Evolutionary conservation across 2,113 vertebrate genomes (phyloP).

Genomic region (Romanogobio albipinnatus): DNA sequence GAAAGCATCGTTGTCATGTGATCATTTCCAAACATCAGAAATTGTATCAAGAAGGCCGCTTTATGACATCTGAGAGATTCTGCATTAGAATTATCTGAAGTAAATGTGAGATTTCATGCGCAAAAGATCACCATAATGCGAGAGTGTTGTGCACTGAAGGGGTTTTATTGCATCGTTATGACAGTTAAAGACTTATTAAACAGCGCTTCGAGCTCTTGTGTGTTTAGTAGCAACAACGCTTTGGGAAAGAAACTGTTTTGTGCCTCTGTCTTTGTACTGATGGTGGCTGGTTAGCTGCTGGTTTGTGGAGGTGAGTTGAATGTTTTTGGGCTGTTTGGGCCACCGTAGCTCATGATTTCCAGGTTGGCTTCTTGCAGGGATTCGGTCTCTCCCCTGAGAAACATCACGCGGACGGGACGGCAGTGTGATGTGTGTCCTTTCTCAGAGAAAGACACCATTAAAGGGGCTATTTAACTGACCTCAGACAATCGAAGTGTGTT

Average conservation of each 20-base stretch:
- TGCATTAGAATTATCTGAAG: background rate
- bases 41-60: background rate
- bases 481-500: background rate
- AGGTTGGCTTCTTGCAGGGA: conserved; percentile 7
- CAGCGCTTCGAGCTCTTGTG: background rate
- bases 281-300: background rate
- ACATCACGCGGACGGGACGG: conserved; percentile 1
- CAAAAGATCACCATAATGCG: background rate
- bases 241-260: background rate
- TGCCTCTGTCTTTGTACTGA: background rate
- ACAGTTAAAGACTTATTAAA: too few species aligned
- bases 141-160: too few species aligned
- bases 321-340: background rate
- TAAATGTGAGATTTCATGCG: background rate
- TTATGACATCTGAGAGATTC: background rate
- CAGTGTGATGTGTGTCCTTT: background rate
- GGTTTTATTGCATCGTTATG: too few species aligned
- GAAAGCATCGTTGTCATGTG: background rate
- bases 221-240: background rate
- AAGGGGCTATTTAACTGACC: background rate
- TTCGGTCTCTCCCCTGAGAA: conserved; percentile 19
- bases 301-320: conserved; percentile 1
- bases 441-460: background rate
- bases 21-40: background rate
- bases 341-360: conserved; percentile 7